Evolutionary conservation across 2,888 invertebrate species (phyloP).

Genomic region (Tipula unca): DNA sequence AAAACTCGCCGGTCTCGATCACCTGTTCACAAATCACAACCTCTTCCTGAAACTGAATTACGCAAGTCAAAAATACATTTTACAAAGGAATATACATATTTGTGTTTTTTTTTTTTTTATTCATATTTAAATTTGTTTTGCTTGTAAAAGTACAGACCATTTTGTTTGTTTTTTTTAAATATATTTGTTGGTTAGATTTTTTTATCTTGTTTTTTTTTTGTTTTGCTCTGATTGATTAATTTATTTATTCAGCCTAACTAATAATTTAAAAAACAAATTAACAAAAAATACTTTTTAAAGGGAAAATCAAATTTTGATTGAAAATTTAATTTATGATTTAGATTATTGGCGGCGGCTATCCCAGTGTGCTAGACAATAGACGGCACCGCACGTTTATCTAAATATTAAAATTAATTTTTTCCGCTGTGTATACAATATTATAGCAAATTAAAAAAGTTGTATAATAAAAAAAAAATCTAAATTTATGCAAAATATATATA

Average conservation of each 20-base stretch:
- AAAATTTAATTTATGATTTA: too few species aligned
- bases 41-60: neutral
- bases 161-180: neutral
- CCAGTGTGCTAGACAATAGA: neutral
- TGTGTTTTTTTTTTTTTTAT: neutral
- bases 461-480: neutral
- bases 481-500: neutral
- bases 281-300: neutral
- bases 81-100: neutral
- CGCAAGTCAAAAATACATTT: neutral
- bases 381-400: neutral
- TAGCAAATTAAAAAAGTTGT: neutral
- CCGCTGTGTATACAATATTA: neutral
- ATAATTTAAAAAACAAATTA: neutral
- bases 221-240: neutral
- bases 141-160: slow-evolving; percentile 8
- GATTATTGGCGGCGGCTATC: neutral
- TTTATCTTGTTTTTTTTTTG: neutral
- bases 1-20: too few species aligned
- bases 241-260: neutral
- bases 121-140: slow-evolving; percentile 14
- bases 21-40: too few species aligned
- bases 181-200: neutral
- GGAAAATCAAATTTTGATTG: neutral
- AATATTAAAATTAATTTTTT: neutral